Base-by-base conservation (phyloP, 2,888 invertebrate species). In the Scaeva pyrastri region DNA sequence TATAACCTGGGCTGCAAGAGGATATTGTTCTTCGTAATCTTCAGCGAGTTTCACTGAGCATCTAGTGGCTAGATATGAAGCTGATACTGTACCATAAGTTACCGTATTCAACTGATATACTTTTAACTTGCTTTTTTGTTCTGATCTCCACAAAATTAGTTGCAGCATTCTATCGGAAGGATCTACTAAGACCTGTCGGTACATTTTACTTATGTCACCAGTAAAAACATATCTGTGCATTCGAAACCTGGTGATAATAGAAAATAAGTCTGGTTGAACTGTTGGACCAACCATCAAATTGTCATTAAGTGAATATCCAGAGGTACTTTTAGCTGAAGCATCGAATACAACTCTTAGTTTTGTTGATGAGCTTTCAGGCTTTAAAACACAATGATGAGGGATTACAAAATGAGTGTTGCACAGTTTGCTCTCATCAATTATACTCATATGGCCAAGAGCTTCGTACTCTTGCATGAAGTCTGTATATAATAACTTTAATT, bases 101-200 rank as follows among this genome's bases (percentile, higher is more conserved):
- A n/a, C n/a, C n/a, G n/a, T n/a, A n/a, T n/a, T n/a, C n/a, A n/a
- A n/a, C n/a, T n/a, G n/a, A n/a, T n/a, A n/a, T n/a, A n/a, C n/a
- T n/a, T n/a, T n/a, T n/a, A n/a, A n/a, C n/a, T n/a, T n/a, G n/a
- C n/a, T n/a, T n/a, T n/a, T n/a, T n/a, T n/a, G n/a, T 50, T 50
- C 50, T 3, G 50, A 50, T 50, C 50, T 50, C 50, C 50, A 50
- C 19, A 50, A 50, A 50, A 50, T 50, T 50, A 50, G 19, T n/a
- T 50, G 50, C 19, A 50, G 36, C 36, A 36, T 36, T 10, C 36
- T 36, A 36, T 36, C 36, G 7, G 2, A 5, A 36, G 36, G 2
- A 50, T 50, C 50, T 19, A 50, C 50, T 50, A 50, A 50, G 10
- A 50, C 21, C n/a, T 50, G 50, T 50, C 19, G 19, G n/a, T n/a